phyloP scores from a whole-genome alignment of 2,888 invertebrate genomes.

The Clanis bilineata region DNA sequence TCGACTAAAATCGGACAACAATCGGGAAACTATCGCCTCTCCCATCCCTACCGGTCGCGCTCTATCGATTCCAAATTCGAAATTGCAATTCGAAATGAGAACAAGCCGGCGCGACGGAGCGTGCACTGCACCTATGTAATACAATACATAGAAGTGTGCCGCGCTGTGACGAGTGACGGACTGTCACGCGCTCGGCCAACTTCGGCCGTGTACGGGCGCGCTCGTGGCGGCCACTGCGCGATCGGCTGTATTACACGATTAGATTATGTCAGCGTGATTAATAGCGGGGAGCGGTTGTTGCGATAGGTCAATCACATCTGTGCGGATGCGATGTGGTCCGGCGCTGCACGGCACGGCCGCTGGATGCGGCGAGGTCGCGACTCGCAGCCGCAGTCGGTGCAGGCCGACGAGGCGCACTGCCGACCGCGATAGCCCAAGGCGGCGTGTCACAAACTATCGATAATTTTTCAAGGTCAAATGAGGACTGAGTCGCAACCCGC shows the following conservation, averaged over 20 bases:
- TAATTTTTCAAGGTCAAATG: background rate
- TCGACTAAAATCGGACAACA: slow-evolving; percentile 33
- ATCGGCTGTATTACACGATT: slow-evolving; percentile 48
- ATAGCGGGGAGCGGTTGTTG: slow-evolving; percentile 60
- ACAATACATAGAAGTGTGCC: slow-evolving; percentile 72
- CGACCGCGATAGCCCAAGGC: background rate
- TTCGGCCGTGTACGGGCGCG: slow-evolving; percentile 50
- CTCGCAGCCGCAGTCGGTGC: background rate
- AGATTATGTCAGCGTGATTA: slow-evolving; percentile 69
- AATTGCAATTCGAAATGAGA: slow-evolving; percentile 48
- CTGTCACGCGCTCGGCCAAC: slow-evolving; percentile 68
- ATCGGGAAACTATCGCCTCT: slow-evolving; percentile 24
- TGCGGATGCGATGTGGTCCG: slow-evolving; percentile 22
- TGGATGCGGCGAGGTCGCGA: background rate
- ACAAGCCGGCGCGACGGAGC: slow-evolving; percentile 63
- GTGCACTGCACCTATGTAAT: slow-evolving; percentile 68
- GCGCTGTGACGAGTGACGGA: slow-evolving; percentile 71
- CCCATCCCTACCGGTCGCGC: slow-evolving; percentile 11
- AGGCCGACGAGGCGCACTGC: background rate
- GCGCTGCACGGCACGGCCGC: background rate
- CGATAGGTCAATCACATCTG: slow-evolving; percentile 66
- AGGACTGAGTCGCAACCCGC: background rate
- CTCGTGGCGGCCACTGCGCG: slow-evolving; percentile 34
- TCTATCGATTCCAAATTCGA: slow-evolving; percentile 48
- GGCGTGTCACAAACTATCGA: background rate